Percentiles rank a stretch among this genome's conserved stretches.
Evolutionary conservation across 2,888 invertebrate species (phyloP).

Genomic region (Noctua fimbriata): DNA sequence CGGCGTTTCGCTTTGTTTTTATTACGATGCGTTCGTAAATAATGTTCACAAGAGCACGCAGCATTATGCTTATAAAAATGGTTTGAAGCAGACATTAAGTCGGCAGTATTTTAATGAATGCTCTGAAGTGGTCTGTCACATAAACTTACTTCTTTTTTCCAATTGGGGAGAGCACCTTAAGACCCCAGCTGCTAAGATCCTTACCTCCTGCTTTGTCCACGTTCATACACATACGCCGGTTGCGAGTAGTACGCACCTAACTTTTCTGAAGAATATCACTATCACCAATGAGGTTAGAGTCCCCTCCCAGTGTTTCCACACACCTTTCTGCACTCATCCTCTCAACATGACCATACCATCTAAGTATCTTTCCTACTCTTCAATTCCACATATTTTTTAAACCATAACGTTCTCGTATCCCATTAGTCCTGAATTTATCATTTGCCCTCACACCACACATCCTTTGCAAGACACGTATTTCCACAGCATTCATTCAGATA

Average conservation of each 20-base stretch:
- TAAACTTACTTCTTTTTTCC: not conserved
- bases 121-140: conserved; percentile 1
- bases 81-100: conserved; percentile 27
- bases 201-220: too few relatives aligned
- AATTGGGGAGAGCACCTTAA: not conserved
- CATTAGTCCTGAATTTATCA: not conserved
- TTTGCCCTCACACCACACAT: not conserved
- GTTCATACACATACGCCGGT: not conserved
- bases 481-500: not conserved
- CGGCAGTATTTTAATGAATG: conserved; percentile 30
- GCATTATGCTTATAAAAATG: conserved; percentile 16
- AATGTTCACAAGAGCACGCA: conserved; percentile 22
- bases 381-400: not conserved
- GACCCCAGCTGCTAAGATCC: not conserved
- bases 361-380: not conserved
- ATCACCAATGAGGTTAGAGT: not conserved
- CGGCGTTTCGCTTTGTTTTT: conserved; percentile 36
- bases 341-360: not conserved
- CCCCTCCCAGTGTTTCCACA: not conserved
- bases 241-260: not conserved
- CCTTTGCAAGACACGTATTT: not conserved
- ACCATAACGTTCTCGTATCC: not conserved
- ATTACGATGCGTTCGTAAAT: conserved; percentile 37
- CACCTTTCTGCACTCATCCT: not conserved
- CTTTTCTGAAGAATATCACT: not conserved